These are phyloP conservation scores for Oceanodroma leucorhoa DNA, from an alignment of 2,797 vertebrate species.

Conservation along the genomic window DNA sequence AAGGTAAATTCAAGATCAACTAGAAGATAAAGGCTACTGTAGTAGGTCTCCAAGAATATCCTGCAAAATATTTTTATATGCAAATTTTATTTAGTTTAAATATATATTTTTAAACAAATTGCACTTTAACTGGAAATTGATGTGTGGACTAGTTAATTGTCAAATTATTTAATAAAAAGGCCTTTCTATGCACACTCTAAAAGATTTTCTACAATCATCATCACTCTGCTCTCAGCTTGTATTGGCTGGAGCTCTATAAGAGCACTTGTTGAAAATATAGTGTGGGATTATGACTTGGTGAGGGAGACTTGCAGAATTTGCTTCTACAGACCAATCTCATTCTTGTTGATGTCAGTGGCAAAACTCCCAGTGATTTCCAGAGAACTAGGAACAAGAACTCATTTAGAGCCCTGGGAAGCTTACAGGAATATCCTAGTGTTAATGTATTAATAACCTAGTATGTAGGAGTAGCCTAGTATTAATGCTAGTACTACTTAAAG, in stretches of 20 bases:
- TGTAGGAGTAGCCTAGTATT: background rate
- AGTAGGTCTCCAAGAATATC: background rate
- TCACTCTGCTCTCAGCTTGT: slow-evolving; percentile 24
- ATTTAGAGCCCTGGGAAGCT: background rate
- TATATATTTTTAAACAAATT: background rate
- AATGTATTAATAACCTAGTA: background rate
- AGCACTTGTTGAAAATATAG: slow-evolving; percentile 7
- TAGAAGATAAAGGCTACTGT: background rate
- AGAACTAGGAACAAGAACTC: background rate
- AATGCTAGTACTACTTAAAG: background rate
- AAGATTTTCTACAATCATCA: background rate
- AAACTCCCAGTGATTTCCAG: slow-evolving; percentile 28
- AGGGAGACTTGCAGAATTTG: background rate
- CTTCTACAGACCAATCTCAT: background rate
- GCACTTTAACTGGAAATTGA: background rate
- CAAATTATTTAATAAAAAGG: slow-evolving; percentile 9
- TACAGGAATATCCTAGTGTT: background rate
- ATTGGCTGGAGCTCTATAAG: slow-evolving; percentile 8
- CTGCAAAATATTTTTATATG: background rate
- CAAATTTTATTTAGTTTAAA: background rate
- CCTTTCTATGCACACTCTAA: background rate
- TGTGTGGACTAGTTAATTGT: slow-evolving; percentile 18
- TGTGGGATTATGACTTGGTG: background rate
- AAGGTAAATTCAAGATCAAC: background rate
- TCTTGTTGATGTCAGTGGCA: background rate